These are phyloP conservation scores for Pammene fasciana DNA, from an alignment of 2,888 invertebrate genomes.

Conservation along the genomic window DNA sequence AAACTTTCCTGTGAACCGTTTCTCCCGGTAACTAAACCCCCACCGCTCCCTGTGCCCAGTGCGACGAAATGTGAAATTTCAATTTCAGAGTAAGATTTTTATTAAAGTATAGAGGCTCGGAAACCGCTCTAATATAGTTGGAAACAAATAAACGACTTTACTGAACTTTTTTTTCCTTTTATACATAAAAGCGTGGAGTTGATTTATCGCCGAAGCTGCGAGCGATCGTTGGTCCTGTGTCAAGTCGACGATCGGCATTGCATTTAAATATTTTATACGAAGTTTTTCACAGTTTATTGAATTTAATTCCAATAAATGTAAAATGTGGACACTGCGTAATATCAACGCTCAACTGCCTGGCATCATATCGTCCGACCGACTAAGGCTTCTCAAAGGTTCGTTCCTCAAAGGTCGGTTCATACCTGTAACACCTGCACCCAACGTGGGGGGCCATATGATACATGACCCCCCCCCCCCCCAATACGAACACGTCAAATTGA, in stretches of 20 bases:
- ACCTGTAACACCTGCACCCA: too few relatives aligned
- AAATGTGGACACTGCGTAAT: too few relatives aligned
- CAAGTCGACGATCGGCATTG: slow-evolving; percentile 75
- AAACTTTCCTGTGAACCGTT: slow-evolving; percentile 60
- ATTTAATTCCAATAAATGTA: neutral
- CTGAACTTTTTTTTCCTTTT: slow-evolving; percentile 68
- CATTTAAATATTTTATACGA: slow-evolving; percentile 77
- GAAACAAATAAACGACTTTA: slow-evolving; percentile 80
- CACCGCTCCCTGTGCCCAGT: slow-evolving; percentile 50
- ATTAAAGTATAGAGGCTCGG: slow-evolving; percentile 67
- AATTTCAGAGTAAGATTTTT: slow-evolving; percentile 71
- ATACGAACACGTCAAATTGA: too few relatives aligned
- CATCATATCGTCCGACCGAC: too few relatives aligned
- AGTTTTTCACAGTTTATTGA: slow-evolving; percentile 13
- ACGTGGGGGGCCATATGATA: too few relatives aligned
- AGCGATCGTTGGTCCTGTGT: slow-evolving; percentile 68
- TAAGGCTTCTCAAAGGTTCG: too few relatives aligned
- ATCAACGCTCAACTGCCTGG: too few relatives aligned
- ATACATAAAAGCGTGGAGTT: slow-evolving; percentile 77
- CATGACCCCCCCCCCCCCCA: too few relatives aligned
- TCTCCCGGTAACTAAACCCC: slow-evolving; percentile 50
- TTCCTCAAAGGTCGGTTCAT: too few relatives aligned
- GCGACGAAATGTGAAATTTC: slow-evolving; percentile 72
- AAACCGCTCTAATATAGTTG: slow-evolving; percentile 73
- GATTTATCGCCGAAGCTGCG: slow-evolving; percentile 73